Base-by-base conservation (phyloP, 92 coral and sea anemone species). In the Phenganax stokvisi region DNA sequence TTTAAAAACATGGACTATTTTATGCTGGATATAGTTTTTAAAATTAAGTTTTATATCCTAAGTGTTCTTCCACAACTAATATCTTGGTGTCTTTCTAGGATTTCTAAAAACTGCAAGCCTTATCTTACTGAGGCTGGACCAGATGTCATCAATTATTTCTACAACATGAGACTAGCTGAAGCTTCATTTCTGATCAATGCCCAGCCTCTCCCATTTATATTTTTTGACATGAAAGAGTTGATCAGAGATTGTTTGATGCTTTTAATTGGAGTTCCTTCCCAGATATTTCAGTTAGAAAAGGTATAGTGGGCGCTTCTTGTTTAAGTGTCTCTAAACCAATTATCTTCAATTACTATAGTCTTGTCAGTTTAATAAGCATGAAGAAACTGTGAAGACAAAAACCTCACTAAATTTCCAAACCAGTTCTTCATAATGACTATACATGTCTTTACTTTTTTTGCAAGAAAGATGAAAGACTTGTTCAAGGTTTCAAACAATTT, bases 261-360 rank as follows among this genome's bases (percentile, higher is more conserved):
- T 10, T 83, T 96, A 10, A 91, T 96, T 80, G 99, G 96, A 57
- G 99, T 96, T 10, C 99, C 99, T 12, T 92, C 99, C n/a, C 54
- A 70, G 55, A 87, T 96, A 11, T 96, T 87, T 85, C 85, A 62
- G 17, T 65, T 87, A 51, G 88, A 87, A 70, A 89, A 84, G 90
- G 99, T 96, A 20, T 60, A 58, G 90, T 16, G 15, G 4, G 37
- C 29, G 3, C 31, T 1, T 2, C 17, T 12, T 58, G 63, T 58
- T 2, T 58, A 58, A 12, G 63, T 37, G 47, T 37, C 47, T 37
- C 5, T 5, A 37, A 37, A 37, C 47, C 47, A 37, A 37, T 37
- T 37, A 37, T 37, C 47, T 37, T 5, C 47, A 37, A 37, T 37
- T 37, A 37, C 47, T 5, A 37, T 37, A 37, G 47, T 37, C 47